A percentile compares a stretch with the other conserved stretches of the same genome.
phyloP scores from a whole-genome alignment of 2,797 vertebrate species.

The Takifugu ocellatus region DNA sequence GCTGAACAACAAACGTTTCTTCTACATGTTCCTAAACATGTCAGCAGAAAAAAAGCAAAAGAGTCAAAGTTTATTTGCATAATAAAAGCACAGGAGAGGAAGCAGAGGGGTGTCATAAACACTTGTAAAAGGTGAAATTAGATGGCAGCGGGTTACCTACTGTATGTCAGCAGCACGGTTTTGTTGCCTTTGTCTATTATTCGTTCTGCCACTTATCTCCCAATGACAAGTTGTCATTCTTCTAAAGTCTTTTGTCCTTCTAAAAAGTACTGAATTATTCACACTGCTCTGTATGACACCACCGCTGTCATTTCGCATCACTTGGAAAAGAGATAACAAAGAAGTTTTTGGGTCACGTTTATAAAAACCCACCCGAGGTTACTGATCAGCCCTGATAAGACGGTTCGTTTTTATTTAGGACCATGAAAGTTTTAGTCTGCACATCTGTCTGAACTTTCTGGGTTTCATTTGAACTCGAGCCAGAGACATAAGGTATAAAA shows the following conservation, averaged over 20 bases:
- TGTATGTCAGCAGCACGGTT: constrained; percentile 40
- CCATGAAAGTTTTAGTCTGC: constrained; percentile 8
- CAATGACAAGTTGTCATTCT: constrained; percentile 73
- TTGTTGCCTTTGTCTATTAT: constrained; percentile 59
- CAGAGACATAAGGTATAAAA: background rate
- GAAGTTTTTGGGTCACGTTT: constrained; percentile 62
- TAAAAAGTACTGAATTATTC: constrained; percentile 73
- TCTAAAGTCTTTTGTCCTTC: constrained; percentile 69
- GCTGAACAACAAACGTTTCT: constrained; percentile 35
- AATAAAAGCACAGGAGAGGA: constrained; percentile 15
- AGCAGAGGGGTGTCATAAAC: constrained; percentile 35
- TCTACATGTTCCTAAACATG: constrained; percentile 21
- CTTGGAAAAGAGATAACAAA: constrained; percentile 60
- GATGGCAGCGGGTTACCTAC: constrained; percentile 39
- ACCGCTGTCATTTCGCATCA: constrained; percentile 64
- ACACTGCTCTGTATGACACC: constrained; percentile 59
- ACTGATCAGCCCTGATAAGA: constrained; percentile 47
- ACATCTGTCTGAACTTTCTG: constrained; percentile 4
- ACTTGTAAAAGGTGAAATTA: constrained; percentile 29
- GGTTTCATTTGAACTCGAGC: no score
- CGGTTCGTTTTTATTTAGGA: constrained; percentile 22
- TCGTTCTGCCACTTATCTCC: constrained; percentile 59
- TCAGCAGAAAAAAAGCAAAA: constrained; percentile 17
- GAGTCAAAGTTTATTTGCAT: constrained; percentile 27
- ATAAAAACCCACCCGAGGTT: constrained; percentile 50